Base-by-base conservation (phyloP, 2,888 invertebrate genomes). In the Cantharis flavilabris region DNA sequence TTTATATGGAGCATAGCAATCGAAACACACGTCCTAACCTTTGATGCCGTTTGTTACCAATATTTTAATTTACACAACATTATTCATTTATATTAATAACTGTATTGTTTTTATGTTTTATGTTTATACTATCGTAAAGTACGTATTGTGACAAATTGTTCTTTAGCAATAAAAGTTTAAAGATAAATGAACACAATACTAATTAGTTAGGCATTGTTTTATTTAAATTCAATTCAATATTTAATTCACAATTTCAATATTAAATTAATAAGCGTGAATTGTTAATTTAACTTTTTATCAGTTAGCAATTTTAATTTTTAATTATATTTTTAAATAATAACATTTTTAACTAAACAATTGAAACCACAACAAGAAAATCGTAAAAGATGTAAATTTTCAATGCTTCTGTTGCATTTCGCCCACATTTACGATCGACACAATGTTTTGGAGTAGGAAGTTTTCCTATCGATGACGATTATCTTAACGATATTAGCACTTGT, bases 1-100 rank as follows among this genome's bases (percentile, higher is more conserved):
- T 26, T 23, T 23, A 73, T 75, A 69, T 49, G 62, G 69, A 71
- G 69, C 69, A 63, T 30, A 26, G 13, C 16, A 72, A 69, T 28
- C 69, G 26, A 72, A 73, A 62, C 26, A 73, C 73, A 73, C 69
- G 73, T 62, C 67, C 63, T 11, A 23, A 49, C 49, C 49, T 72
- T 72, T 72, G 67, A 63, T 63, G 71, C 63, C 63, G 18, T 63
- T 14, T 30, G 71, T 49, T 64, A 67, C 33, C 62, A 49, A 26
- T 49, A 49, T 49, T 49, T 49, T 49, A 49, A 49, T 49, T 49
- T n/a, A 49, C n/a, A 49, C 5, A 49, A 49, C 49, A 49, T 49
- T 49, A 49, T 72, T 72, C 67, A 72, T 49, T 72, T 72, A 67
- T 49, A 67, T 72, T 67, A 67, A 72, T 67, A 72, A 72, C 16